Conservation (phyloP, 2,797 vertebrate species). For the Amphiprion clarkii region DNA sequence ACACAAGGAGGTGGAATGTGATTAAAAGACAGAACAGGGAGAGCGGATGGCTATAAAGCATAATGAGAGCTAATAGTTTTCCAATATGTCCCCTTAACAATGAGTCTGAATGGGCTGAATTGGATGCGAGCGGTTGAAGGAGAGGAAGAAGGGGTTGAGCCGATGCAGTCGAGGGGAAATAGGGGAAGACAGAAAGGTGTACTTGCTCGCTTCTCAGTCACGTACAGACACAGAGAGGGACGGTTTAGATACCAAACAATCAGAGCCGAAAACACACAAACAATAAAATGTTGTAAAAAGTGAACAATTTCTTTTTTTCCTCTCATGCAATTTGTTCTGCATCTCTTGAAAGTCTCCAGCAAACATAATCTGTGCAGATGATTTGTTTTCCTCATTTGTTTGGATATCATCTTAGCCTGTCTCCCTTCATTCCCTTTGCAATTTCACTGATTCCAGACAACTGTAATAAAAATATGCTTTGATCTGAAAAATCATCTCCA, state of each 20-base stretch:
- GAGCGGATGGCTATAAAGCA: constrained; percentile 76
- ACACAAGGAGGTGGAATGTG: constrained; percentile 56
- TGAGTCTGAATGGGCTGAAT: constrained; percentile 71
- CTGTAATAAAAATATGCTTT: constrained; percentile 50
- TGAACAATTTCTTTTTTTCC: not conserved
- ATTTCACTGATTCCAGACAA: constrained; percentile 45
- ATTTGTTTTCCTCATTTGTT: constrained; percentile 55
- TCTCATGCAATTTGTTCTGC: constrained; percentile 8
- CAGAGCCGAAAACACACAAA: not conserved
- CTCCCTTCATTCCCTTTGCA: constrained; percentile 32
- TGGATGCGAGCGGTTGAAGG: constrained; percentile 30
- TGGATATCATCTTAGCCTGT: constrained; percentile 26
- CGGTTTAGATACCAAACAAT: not conserved
- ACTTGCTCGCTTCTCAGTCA: not conserved
- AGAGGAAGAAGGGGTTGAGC: not conserved
- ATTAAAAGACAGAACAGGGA: constrained; percentile 73
- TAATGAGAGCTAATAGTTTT: constrained; percentile 85
- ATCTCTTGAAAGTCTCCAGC: constrained; percentile 17
- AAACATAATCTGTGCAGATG: constrained; percentile 33
- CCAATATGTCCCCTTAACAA: constrained; percentile 80
- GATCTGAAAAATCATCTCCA: constrained; percentile 45
- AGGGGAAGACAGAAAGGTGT: constrained; percentile 11
- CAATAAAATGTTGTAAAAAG: constrained; percentile 1
- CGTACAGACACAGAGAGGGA: not conserved
- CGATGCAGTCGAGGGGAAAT: constrained; percentile 22